Percentiles rank a stretch among this genome's conserved stretches.
Conservation (phyloP, 2,113 vertebrate species). For the Scomber japonicus region DNA sequence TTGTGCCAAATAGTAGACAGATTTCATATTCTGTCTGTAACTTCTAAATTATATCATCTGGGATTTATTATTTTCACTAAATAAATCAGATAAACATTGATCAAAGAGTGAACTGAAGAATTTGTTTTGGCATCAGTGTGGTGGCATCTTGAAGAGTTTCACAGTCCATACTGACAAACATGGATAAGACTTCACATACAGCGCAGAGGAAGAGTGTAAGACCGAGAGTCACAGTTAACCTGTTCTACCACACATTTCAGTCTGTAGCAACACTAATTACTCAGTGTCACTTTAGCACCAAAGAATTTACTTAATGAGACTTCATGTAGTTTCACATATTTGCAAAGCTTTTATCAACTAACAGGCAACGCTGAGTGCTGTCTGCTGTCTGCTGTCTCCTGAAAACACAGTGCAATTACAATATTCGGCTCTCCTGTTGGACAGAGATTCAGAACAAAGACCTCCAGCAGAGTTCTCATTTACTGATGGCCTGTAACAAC, state of each 20-base stretch:
- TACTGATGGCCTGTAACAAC: neutral
- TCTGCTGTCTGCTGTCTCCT: neutral
- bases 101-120: neutral
- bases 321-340: neutral
- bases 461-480: neutral
- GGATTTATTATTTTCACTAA: neutral
- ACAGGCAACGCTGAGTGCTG: neutral
- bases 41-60: neutral
- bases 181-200: constrained; percentile 34
- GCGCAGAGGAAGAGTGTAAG: constrained; percentile 37
- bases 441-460: neutral
- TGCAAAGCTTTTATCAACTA: neutral
- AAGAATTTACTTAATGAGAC: no score
- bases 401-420: constrained; percentile 1
- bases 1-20: no score
- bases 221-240: constrained; percentile 35
- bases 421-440: neutral
- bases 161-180: constrained; percentile 54
- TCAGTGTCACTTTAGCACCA: neutral
- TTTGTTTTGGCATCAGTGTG: constrained; percentile 36
- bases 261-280: neutral
- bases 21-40: neutral
- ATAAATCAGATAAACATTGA: neutral
- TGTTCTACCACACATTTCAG: neutral
- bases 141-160: constrained; percentile 67